These are phyloP conservation scores for Antechinus stuartii DNA, from an alignment of 2,113 vertebrate species.

Conservation along the genomic window DNA sequence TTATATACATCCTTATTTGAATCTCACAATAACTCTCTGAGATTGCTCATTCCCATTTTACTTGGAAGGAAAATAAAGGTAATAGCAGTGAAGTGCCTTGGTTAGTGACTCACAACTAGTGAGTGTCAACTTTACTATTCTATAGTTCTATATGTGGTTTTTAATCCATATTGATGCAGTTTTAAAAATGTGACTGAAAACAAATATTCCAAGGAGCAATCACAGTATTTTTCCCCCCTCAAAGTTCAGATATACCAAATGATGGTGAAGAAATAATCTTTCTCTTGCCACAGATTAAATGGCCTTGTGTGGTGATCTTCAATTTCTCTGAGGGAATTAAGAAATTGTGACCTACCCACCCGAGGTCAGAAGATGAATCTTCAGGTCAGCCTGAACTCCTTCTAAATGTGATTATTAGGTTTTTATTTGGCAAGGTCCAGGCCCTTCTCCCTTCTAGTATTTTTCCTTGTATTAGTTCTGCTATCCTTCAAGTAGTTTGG, in stretches of 20 bases:
- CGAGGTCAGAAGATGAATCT: constrained; percentile 11
- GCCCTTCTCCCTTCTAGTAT: not conserved
- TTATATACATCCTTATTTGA: not conserved
- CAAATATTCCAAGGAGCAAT: constrained; percentile 1
- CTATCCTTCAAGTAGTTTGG: not conserved
- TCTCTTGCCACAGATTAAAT: not conserved
- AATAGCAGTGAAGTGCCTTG: not conserved
- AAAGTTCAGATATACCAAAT: constrained; percentile 5
- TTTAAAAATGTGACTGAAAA: not conserved
- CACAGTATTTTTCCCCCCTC: not conserved
- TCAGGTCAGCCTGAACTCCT: not conserved
- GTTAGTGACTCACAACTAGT: not conserved
- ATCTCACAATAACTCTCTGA: not conserved
- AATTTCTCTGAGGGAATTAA: not conserved
- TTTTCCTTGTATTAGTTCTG: not conserved
- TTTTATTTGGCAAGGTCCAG: not conserved
- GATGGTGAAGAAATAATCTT: not conserved
- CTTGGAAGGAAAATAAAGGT: not conserved
- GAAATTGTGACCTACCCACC: not conserved
- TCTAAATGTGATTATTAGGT: not conserved
- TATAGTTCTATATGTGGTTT: not conserved
- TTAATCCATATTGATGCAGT: constrained; percentile 30
- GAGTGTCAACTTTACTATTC: not conserved
- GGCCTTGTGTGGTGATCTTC: not conserved
- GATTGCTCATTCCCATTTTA: not conserved